These are phyloP conservation scores for Ia io DNA, from an alignment of 2,113 vertebrate species.

Conservation along the genomic window DNA sequence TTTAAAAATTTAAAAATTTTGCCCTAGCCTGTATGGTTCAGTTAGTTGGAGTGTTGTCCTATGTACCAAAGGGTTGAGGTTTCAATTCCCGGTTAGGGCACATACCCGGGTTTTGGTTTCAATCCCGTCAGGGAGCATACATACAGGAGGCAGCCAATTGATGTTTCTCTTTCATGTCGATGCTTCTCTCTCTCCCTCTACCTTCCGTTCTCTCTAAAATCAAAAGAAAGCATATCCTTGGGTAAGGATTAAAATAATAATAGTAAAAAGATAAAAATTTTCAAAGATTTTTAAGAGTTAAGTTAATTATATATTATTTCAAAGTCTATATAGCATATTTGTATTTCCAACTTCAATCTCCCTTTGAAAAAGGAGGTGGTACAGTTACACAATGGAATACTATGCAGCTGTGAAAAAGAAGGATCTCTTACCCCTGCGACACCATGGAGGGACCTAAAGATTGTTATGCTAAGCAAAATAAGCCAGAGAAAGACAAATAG, in stretches of 20 bases:
- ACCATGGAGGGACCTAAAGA: not conserved
- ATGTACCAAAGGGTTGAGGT: not conserved
- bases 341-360: not conserved
- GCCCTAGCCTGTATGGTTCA: not conserved
- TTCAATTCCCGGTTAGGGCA: not conserved
- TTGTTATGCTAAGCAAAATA: not conserved
- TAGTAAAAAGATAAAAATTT: not conserved
- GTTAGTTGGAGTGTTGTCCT: not conserved
- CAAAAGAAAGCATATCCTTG: not conserved
- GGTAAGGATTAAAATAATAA: not conserved
- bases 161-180: not conserved
- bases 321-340: not conserved
- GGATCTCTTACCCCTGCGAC: not conserved
- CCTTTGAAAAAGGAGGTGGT: not conserved
- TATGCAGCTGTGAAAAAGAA: not conserved
- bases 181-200: not conserved
- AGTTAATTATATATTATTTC: constrained; percentile 7
- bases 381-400: not conserved
- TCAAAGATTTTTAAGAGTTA: not conserved
- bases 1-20: not conserved
- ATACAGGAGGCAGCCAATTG: not conserved
- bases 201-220: not conserved
- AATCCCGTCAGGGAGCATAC: not conserved
- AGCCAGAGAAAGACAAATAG: not conserved
- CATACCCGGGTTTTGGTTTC: not conserved